A percentile compares a stretch with the other conserved stretches of the same genome.
Conservation (phyloP, 2,113 vertebrate genomes). For the Centropus unirufus region DNA sequence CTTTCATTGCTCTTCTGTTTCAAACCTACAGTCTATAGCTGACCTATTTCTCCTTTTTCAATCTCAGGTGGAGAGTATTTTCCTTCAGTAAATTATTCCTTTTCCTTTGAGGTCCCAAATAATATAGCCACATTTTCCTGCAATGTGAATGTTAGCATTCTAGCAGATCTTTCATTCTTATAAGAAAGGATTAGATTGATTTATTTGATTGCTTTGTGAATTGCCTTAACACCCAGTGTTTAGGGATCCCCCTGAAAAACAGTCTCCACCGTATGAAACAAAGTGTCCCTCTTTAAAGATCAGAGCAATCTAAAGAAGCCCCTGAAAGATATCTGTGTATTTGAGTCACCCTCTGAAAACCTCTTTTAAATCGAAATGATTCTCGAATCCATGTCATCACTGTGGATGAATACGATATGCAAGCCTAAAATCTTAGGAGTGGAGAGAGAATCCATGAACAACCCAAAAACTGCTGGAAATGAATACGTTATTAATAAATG, state of each 20-base stretch:
- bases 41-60: conserved; percentile 36
- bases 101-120: background rate
- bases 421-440: background rate
- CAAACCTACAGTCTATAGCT: conserved; percentile 3
- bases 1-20: conserved; percentile 4
- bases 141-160: background rate
- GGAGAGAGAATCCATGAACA: background rate
- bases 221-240: background rate
- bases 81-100: background rate
- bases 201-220: background rate
- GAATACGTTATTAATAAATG: background rate
- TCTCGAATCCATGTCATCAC: background rate
- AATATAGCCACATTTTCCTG: background rate
- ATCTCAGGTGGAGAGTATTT: background rate
- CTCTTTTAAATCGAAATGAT: background rate
- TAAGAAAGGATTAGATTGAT: background rate
- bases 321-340: background rate
- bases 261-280: background rate
- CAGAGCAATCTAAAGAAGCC: background rate
- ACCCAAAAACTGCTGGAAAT: background rate
- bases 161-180: background rate
- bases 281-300: background rate
- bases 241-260: background rate
- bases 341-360: background rate
- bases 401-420: background rate